Conservation (phyloP, 2,888 invertebrate species). For the Hypercompe scribonia region DNA sequence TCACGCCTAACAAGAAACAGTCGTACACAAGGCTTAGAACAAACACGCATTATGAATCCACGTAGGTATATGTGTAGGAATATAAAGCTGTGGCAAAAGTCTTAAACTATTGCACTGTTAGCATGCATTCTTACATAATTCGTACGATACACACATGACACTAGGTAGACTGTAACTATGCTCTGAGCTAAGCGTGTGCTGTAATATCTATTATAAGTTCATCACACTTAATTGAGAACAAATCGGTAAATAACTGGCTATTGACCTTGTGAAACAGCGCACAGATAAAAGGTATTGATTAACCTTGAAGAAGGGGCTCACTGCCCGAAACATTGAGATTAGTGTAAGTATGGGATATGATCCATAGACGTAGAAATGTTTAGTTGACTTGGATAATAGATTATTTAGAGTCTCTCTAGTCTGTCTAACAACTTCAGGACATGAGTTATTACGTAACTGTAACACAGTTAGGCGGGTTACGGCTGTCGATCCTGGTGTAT, state of each 20-base stretch:
- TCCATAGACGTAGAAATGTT: neutral
- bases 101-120: neutral
- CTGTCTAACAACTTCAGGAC: neutral
- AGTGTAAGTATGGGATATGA: neutral
- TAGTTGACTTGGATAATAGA: neutral
- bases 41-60: neutral
- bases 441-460: neutral
- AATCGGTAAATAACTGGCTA: conserved; percentile 25
- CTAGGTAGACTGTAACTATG: neutral
- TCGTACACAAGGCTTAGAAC: neutral
- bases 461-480: neutral
- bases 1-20: neutral
- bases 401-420: neutral
- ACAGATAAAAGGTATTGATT: conserved; percentile 22
- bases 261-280: conserved; percentile 38
- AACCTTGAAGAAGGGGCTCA: conserved; percentile 21
- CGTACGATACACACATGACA: neutral
- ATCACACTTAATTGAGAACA: conserved; percentile 27
- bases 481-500: too few relatives aligned
- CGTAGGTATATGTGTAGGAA: neutral
- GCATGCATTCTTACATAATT: neutral
- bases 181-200: neutral
- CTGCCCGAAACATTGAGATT: conserved; percentile 3
- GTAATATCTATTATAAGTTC: conserved; percentile 22
- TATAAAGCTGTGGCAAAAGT: neutral